These are phyloP conservation scores for Falcunculus frontatus DNA, from an alignment of 2,113 vertebrate species.

Conservation along the genomic window DNA sequence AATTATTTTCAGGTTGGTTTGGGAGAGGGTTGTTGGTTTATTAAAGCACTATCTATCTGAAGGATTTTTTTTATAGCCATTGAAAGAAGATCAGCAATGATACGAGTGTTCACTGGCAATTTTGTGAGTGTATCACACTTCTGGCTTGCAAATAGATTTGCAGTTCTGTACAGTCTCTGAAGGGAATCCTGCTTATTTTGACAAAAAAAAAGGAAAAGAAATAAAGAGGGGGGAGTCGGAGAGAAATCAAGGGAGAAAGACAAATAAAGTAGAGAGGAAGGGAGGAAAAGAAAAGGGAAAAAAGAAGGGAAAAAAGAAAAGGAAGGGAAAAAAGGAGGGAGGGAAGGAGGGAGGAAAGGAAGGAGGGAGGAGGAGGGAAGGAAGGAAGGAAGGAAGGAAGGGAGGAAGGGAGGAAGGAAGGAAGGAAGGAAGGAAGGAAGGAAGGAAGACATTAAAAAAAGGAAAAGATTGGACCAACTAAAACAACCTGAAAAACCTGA, in stretches of 20 bases:
- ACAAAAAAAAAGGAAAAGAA: not conserved
- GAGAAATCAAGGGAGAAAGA: no score
- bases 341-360: no score
- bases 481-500: not conserved
- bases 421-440: not conserved
- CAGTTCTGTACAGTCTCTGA: not conserved
- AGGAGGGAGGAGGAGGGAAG: no score
- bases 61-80: not conserved
- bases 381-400: no score
- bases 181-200: not conserved
- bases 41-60: not conserved
- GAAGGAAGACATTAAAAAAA: not conserved
- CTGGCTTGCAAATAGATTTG: not conserved
- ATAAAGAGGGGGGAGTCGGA: accelerated
- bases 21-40: not conserved
- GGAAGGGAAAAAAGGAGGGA: no score
- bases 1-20: not conserved
- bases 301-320: no score
- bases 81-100: not conserved
- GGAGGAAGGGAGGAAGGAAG: no score
- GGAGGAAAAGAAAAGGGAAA: no score
- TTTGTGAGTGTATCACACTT: not conserved
- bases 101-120: not conserved
- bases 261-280: not conserved
- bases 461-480: not conserved